Evolutionary conservation across 2,888 invertebrate species (phyloP).

Genomic region (Oegoconia quadripuncta): DNA sequence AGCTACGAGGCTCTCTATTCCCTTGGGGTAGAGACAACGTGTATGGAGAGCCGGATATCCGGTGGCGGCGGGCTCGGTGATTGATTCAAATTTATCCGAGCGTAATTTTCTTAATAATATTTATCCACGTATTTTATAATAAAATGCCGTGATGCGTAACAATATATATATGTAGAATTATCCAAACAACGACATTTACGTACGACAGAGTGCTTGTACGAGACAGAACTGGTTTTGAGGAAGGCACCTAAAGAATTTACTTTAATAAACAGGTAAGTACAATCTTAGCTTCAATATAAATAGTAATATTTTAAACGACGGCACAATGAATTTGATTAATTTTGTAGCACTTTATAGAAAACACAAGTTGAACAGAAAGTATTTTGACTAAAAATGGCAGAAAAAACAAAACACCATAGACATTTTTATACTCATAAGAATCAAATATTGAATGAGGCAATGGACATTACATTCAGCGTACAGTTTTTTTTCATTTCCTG

Average conservation of each 20-base stretch:
- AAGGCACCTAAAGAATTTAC: conserved; percentile 24
- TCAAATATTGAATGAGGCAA: not conserved
- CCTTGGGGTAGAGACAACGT: conserved; percentile 73
- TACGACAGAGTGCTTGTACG: conserved; percentile 20
- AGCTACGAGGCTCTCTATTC: conserved; percentile 62
- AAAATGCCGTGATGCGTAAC: no score
- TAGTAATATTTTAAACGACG: conserved; percentile 48
- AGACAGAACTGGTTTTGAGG: conserved; percentile 22
- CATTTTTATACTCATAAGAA: conserved; percentile 26
- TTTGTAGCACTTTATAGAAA: conserved; percentile 52
- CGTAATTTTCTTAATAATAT: conserved; percentile 24
- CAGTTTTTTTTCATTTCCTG: no score
- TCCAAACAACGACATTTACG: conserved; percentile 7
- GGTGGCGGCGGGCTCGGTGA: conserved; percentile 40
- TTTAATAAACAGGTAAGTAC: conserved; percentile 23
- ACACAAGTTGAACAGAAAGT: conserved; percentile 63
- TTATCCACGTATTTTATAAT: conserved; percentile 3
- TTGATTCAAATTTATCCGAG: conserved; percentile 42
- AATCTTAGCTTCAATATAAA: conserved; percentile 37
- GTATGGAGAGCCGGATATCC: conserved; percentile 75
- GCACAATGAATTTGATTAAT: conserved; percentile 66
- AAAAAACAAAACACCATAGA: conserved; percentile 66
- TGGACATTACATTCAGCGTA: conserved; percentile 1
- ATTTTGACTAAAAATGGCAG: conserved; percentile 73
- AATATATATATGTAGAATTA: conserved; percentile 21